phyloP scores from a whole-genome alignment of 2,113 vertebrate species.

The Colinus virginianus region DNA sequence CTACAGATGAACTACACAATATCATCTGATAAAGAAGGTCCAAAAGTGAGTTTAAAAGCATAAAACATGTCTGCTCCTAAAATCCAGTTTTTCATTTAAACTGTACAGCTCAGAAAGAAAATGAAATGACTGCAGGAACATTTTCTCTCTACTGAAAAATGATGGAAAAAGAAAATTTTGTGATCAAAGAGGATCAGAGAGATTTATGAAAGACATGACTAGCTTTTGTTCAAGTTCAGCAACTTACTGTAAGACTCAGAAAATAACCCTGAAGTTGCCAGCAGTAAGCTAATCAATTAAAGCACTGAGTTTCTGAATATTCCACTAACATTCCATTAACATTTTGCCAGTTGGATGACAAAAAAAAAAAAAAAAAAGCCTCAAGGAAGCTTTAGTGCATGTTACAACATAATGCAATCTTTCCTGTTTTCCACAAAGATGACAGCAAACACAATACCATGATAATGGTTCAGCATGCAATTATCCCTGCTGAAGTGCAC shows the following conservation, averaged over 20 bases:
- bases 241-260: not conserved
- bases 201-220: not conserved
- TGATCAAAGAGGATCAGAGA: not conserved
- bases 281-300: not conserved
- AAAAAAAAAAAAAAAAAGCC: constrained; percentile 11
- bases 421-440: constrained; percentile 48
- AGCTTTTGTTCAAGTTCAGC: not conserved
- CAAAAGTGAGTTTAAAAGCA: not conserved
- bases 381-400: constrained; percentile 7
- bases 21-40: not conserved
- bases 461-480: constrained; percentile 34
- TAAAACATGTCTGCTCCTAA: not conserved
- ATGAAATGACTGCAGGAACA: not conserved
- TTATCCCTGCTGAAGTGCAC: constrained; percentile 51
- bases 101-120: not conserved
- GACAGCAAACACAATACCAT: constrained; percentile 29
- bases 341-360: not conserved
- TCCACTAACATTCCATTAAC: not conserved
- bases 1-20: not conserved
- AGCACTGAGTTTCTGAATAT: not conserved
- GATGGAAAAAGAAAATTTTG: not conserved
- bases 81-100: not conserved
- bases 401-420: constrained; percentile 28
- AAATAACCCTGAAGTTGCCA: not conserved
- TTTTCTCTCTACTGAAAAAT: not conserved